Evolutionary conservation across 2,113 vertebrate species (phyloP), one percentile per base, ranked within the genome.

Genomic region (Poicephalus gulielmi): DNA sequence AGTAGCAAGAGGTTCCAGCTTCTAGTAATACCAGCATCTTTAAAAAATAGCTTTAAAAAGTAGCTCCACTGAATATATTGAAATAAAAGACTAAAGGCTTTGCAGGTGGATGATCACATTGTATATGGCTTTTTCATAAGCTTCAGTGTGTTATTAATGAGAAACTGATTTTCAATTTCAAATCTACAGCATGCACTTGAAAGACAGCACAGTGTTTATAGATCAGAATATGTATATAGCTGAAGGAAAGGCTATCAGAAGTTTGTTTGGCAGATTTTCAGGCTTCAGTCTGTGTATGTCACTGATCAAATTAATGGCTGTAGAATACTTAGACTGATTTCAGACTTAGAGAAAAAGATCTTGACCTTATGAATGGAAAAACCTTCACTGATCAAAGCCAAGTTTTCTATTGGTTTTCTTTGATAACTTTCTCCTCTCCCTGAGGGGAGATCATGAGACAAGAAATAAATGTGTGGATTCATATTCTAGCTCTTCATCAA

Each of bases 401-500:
- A 43, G 30, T 39, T 78, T 94, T 92, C 82, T 76, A 41, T 80
- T 93, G 3, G 7, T 75, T 92, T 93, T 73, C 66, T 82, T 71
- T 75, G 43, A 64, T 52, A 78, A 68, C 19, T 55, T 94, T 78
- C 35, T 19, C 27, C 3, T 88, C 7, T 90, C 86, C 88, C 80
- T 4, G 18, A 90, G 53, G 70, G 74, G 43, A 79, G 68, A 62
- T 83, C 66, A 59, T 0, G n/a, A 87, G 83, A 79, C 22, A 52
- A 0, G 0, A 88, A 93, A 73, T 83, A 86, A 92, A 89, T 82
- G 62, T 69, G 77, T 89, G 81, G 74, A 85, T 92, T 90, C 37
- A 27, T 92, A 89, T 95, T 92, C 70, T 30, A 79, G 89, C 70
- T 82, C 47, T 93, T 66, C 52, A 86, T 94, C 94, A 91, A 76